Evolutionary conservation across 92 coral and sea anemone species (phyloP), one percentile per base, ranked within the genome.

Genomic region (Zoanthus solanderi): DNA sequence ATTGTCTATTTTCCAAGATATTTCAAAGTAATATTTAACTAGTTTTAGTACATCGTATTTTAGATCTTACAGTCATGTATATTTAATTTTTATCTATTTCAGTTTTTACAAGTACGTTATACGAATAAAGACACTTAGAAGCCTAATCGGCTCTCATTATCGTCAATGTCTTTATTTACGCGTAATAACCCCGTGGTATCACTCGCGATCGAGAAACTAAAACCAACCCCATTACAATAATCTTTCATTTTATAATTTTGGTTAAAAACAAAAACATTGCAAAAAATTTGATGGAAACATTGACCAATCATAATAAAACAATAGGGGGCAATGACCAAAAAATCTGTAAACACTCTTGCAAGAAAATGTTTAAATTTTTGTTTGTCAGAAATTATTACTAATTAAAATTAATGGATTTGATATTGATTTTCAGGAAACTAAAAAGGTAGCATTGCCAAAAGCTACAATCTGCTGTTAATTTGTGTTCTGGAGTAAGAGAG

Each of bases 381-480:
- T 71, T 71, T 71, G 28, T 71, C 34, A 17, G 44, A 71, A 71
- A 34, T 71, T 71, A 71, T 34, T 71, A 34, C 23, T 23, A 23
- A 23, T 23, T 23, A 23, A 71, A 37, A 11, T 46, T 31, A 12
- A 12, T n/a, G 76, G 34, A 71, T 71, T 71, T 71, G 50, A 34
- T 71, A 34, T 71, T 71, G 76, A 14, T 71, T 71, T 75, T 75
- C 79, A 75, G 79, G 79, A 75, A 75, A 60, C 79, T 60, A 75
- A 75, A 60, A 45, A 48, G 79, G 37, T 48, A 75, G 60, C 61
- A 17, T 7, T 17, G 16, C 79, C 60, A 46, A 76, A 76, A 76
- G 61, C 42, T 46, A 76, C 61, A 48, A 50, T n/a, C 60, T 76
- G 60, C 79, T 76, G 63, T 48, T 32, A 46, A 76, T 37, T 46